A percentile compares a stretch with the other conserved stretches of the same genome.
These are phyloP conservation scores for Geophilus truncorum DNA, from an alignment of 2,888 invertebrate species.

Conservation along the genomic window DNA sequence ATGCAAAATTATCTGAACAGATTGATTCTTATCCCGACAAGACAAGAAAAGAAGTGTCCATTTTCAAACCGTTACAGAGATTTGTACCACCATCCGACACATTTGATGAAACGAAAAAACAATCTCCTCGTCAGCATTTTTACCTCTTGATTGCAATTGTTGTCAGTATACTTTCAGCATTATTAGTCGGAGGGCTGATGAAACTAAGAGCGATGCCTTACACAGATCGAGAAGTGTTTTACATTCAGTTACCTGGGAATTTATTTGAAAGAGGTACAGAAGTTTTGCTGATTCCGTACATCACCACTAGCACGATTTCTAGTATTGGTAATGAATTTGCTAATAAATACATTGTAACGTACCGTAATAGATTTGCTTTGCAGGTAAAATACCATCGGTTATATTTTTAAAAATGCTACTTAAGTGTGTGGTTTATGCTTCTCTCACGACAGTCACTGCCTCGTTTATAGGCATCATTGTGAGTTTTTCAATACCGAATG, in stretches of 20 bases:
- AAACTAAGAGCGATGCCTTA: not conserved
- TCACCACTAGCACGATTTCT: not conserved
- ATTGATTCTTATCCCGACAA: too few species aligned
- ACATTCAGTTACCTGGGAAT: not conserved
- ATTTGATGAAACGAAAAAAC: not conserved
- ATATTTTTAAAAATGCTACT: not conserved
- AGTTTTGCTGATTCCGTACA: not conserved
- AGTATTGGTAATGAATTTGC: not conserved
- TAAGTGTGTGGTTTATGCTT: not conserved
- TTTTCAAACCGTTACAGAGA: not conserved
- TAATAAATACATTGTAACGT: not conserved
- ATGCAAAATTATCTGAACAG: too few species aligned
- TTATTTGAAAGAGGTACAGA: not conserved
- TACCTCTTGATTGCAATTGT: not conserved
- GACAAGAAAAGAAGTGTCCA: not conserved
- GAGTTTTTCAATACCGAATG: not conserved
- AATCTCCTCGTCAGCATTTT: not conserved
- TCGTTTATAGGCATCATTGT: not conserved
- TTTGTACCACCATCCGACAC: not conserved
- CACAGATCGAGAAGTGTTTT: not conserved
- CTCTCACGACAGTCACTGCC: not conserved
- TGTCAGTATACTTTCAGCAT: not conserved
- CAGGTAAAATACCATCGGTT: not conserved
- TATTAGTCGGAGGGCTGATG: not conserved
- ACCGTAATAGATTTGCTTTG: not conserved